Evolutionary conservation across 2,888 invertebrate species (phyloP).

Genomic region (Scaeva pyrastri): DNA sequence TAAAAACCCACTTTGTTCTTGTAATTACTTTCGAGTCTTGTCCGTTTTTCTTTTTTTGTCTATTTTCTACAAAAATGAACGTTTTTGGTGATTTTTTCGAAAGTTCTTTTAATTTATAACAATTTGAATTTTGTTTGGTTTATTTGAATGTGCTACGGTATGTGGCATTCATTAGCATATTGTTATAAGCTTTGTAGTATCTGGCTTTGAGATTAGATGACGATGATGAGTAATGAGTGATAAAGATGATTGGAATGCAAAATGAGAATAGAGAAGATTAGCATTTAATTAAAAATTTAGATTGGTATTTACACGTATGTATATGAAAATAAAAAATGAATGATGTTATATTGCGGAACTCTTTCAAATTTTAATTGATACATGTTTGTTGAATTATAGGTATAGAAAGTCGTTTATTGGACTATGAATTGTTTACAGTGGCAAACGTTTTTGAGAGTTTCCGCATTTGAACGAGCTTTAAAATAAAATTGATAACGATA

Average conservation of each 20-base stretch:
- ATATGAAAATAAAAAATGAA: too few relatives aligned
- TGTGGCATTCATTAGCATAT: constrained; percentile 5
- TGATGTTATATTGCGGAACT: too few relatives aligned
- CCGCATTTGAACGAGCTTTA: too few relatives aligned
- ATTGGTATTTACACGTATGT: too few relatives aligned
- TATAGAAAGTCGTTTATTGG: too few relatives aligned
- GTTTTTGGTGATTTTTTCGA: constrained; percentile 26
- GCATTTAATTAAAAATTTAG: not conserved
- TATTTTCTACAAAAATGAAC: not conserved
- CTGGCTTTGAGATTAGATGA: too few relatives aligned
- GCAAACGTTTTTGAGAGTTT: too few relatives aligned
- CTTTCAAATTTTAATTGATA: too few relatives aligned
- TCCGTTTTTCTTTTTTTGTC: not conserved
- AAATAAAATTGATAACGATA: too few relatives aligned
- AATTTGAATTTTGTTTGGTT: constrained; percentile 10
- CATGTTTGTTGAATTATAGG: too few relatives aligned
- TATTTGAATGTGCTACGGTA: not conserved
- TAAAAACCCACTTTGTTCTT: constrained; percentile 8
- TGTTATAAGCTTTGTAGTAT: not conserved
- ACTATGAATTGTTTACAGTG: too few relatives aligned
- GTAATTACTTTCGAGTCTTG: constrained; percentile 8
- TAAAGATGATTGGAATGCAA: not conserved
- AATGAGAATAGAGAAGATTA: not conserved
- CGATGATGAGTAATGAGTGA: not conserved
- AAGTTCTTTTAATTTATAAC: not conserved